Percentiles rank a stretch among this genome's conserved stretches.
phyloP scores from a whole-genome alignment of 2,888 invertebrate species.

The Syrista parreyssii region DNA sequence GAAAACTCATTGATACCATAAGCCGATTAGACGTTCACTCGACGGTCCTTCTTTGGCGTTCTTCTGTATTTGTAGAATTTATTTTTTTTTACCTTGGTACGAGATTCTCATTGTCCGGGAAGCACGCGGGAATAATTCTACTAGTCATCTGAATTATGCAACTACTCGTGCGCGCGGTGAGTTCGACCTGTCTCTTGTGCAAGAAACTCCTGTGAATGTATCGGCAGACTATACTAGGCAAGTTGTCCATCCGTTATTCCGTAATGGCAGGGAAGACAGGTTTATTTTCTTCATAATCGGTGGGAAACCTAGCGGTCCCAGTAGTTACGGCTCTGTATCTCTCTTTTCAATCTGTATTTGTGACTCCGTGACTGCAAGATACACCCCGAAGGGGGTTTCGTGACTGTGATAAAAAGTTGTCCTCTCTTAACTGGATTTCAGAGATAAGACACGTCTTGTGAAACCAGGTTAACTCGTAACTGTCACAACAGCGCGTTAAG shows the following conservation, averaged over 20 bases:
- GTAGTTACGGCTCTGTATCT: neutral
- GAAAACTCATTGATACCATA: too few relatives aligned
- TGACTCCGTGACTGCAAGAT: neutral
- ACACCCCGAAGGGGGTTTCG: neutral
- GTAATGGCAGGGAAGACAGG: slow-evolving; percentile 46
- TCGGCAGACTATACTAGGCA: slow-evolving; percentile 40
- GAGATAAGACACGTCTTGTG: neutral
- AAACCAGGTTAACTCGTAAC: neutral
- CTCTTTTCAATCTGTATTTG: neutral
- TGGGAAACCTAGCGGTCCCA: slow-evolving; percentile 21
- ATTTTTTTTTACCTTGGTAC: too few relatives aligned
- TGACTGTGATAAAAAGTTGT: neutral
- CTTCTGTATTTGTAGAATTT: too few relatives aligned
- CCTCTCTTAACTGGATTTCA: neutral
- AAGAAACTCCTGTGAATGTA: slow-evolving; percentile 32
- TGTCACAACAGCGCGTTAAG: neutral
- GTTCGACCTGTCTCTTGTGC: slow-evolving; percentile 8
- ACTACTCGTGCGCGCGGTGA: slow-evolving; percentile 24
- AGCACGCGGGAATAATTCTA: neutral
- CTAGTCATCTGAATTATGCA: slow-evolving; percentile 38
- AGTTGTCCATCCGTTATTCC: slow-evolving; percentile 48
- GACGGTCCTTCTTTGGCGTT: too few relatives aligned
- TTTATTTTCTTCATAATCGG: slow-evolving; percentile 43
- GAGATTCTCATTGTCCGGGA: neutral
- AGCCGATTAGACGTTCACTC: too few relatives aligned